Conservation (phyloP, 2,113 vertebrate genomes). For the Oryzias woworae region DNA sequence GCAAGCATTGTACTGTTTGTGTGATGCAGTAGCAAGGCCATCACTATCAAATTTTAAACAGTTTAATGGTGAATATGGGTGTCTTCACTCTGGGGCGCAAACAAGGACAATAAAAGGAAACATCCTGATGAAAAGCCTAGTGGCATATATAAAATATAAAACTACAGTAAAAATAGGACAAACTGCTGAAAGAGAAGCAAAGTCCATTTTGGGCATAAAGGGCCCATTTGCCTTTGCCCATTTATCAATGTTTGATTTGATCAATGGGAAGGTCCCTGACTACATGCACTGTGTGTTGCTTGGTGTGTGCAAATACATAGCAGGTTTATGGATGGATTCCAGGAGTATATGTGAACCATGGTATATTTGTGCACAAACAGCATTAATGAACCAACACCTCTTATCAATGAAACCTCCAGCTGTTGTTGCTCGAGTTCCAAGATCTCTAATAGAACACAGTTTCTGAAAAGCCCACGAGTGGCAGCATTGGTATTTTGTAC, state of each 20-base stretch:
- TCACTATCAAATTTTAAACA: constrained; percentile 1
- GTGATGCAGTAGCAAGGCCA: constrained; percentile 11
- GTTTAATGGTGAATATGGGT: constrained; percentile 9
- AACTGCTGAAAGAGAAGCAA: constrained; percentile 1
- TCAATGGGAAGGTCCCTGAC: too few species aligned
- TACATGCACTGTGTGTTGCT: too few species aligned
- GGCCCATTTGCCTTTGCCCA: neutral
- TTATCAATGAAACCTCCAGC: too few species aligned
- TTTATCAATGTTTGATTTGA: constrained; percentile 4
- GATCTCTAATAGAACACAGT: too few species aligned
- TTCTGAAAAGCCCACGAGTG: too few species aligned
- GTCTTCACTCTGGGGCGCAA: constrained; percentile 10
- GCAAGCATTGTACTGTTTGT: constrained; percentile 3
- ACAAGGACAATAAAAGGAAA: constrained; percentile 2
- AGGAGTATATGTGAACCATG: too few species aligned
- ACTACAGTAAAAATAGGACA: constrained; percentile 8
- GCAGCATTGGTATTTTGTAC: too few species aligned
- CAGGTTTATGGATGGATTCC: too few species aligned
- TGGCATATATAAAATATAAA: neutral
- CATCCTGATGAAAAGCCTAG: constrained; percentile 1
- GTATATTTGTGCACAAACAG: too few species aligned
- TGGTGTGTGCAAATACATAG: too few species aligned
- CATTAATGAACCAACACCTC: too few species aligned
- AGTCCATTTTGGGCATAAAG: constrained; percentile 5
- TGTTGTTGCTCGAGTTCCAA: too few species aligned